Percentiles rank a stretch among this genome's conserved stretches.
phyloP scores from a whole-genome alignment of 2,113 vertebrate genomes.

The Silurus asotus region DNA sequence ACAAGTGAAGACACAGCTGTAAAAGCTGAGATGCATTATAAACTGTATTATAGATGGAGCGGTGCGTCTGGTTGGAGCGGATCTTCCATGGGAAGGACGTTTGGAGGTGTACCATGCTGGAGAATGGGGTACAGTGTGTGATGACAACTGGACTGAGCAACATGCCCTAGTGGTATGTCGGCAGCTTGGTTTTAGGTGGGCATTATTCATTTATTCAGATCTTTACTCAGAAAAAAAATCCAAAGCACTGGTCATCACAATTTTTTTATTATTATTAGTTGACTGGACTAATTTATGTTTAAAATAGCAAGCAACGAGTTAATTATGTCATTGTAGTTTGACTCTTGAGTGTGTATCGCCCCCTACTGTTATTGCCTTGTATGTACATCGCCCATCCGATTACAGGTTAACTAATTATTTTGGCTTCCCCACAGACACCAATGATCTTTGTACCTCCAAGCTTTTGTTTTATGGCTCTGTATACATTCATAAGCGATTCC shows the following conservation, averaged over 20 bases:
- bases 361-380: not conserved
- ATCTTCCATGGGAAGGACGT: constrained; percentile 63
- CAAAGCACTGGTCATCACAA: not conserved
- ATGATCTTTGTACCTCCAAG: not conserved
- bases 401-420: not conserved
- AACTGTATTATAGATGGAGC: constrained; percentile 64
- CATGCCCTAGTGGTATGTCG: constrained; percentile 71
- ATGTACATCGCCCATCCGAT: not conserved
- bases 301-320: not conserved
- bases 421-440: not conserved
- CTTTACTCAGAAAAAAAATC: not conserved
- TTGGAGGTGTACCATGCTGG: constrained; percentile 69
- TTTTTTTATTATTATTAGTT: not conserved
- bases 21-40: not conserved
- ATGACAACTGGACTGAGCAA: constrained; percentile 67
- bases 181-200: constrained; percentile 73
- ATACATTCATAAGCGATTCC: not conserved
- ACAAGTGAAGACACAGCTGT: not conserved
- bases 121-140: constrained; percentile 74
- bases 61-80: constrained; percentile 67
- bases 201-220: not conserved
- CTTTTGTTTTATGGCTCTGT: not conserved
- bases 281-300: not conserved
- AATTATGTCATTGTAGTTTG: not conserved
- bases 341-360: not conserved